Evolutionary conservation across 1,140 invertebrate species (phyloP), one percentile per base, ranked within the genome.

Genomic region (Procambarus virginalis): DNA sequence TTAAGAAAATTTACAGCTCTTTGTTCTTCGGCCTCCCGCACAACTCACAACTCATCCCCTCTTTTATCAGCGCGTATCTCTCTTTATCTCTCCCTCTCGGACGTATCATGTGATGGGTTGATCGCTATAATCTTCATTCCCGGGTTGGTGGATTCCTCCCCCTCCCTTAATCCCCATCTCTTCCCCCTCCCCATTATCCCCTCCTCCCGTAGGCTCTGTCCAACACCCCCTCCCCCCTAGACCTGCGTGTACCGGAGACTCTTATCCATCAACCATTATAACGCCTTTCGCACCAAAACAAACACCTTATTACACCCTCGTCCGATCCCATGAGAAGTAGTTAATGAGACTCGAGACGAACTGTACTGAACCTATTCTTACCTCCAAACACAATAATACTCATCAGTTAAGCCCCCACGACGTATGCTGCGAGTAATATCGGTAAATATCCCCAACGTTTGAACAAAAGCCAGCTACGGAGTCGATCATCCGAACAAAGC

Each of bases 221-320:
- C 90, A 83, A 51, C 14, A 34, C 34, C 34, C 34, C 34, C 34
- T 34, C 34, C 73, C 73, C 81, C 79, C 82, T 86, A 77, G 84
- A 86, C 79, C 79, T 91, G 84, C 90, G 90, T 91, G 90, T 78
- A 86, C 84, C 70, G 83, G 60, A 84, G 58, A 82, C 80, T 91
- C 84, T 91, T 87, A 91, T 91, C 90, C 90, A 91, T 91, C 90
- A 91, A 86, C 85, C 84, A 91, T 91, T 91, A 91, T 91, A 91
- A 91, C 90, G 90, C 90, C 90, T 91, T 83, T 91, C 90, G 84
- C 84, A 91, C 90, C 90, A 86, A 91, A 91, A 91, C 90, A 91
- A 91, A 91, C 90, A 91, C 90, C 90, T 91, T 86, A 91, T 91
- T 91, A 91, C 90, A 86, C 49, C 78, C 90, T 83, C 80, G 80